A percentile compares a stretch with the other conserved stretches of the same genome.
Evolutionary conservation across 2,888 invertebrate genomes (phyloP).

Genomic region (Lochmaea capreae): DNA sequence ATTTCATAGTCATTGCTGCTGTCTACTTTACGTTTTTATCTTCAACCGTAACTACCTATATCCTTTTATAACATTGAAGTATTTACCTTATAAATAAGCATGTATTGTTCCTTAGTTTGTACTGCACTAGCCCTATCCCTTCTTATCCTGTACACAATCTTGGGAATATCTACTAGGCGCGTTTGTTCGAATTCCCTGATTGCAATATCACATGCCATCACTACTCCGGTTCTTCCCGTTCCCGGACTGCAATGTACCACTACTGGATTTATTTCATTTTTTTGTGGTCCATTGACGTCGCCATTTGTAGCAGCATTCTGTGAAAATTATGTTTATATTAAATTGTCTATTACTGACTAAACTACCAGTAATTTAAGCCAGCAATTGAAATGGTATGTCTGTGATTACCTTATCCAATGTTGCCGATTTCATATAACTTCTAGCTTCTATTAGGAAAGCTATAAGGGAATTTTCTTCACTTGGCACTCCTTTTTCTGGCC

Average conservation of each 20-base stretch:
- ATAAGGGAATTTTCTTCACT: slow-evolving; percentile 85
- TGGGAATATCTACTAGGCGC: slow-evolving; percentile 85
- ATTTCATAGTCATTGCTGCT: no score
- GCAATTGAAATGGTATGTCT: background rate
- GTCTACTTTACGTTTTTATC: no score
- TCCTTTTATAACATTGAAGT: background rate
- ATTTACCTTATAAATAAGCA: slow-evolving; percentile 88
- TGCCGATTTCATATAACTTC: slow-evolving; percentile 68
- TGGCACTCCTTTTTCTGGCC: slow-evolving; percentile 91
- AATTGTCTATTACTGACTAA: background rate
- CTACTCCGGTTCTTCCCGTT: slow-evolving; percentile 89
- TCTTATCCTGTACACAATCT: slow-evolving; percentile 84
- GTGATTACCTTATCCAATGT: slow-evolving; percentile 56
- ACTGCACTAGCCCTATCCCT: slow-evolving; percentile 91
- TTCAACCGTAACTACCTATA: no score
- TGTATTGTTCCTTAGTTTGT: slow-evolving; percentile 91
- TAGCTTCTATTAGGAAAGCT: slow-evolving; percentile 87
- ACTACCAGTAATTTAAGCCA: background rate
- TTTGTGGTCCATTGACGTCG: slow-evolving; percentile 49
- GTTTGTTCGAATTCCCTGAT: slow-evolving; percentile 88
- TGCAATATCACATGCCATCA: slow-evolving; percentile 87
- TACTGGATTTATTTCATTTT: slow-evolving; percentile 74
- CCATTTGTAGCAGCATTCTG: slow-evolving; percentile 55
- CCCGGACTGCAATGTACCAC: slow-evolving; percentile 90
- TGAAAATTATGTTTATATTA: slow-evolving; percentile 31